phyloP scores from a whole-genome alignment of 1,140 invertebrate species.

The Elysia chlorotica region DNA sequence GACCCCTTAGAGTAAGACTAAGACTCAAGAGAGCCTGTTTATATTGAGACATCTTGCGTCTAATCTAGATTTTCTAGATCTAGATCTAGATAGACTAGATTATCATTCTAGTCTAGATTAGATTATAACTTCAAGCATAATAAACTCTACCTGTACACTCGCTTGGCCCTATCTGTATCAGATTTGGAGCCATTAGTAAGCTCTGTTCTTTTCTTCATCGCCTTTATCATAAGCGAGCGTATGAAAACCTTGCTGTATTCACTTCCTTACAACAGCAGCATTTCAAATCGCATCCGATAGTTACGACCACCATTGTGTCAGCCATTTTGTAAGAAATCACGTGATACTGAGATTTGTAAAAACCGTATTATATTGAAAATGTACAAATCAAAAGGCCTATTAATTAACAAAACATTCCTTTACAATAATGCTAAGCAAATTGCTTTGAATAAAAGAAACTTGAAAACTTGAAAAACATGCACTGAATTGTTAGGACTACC shows the following conservation, averaged over 20 bases:
- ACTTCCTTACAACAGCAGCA: neutral
- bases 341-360: too few species aligned
- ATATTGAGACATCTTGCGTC: too few species aligned
- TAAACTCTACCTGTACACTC: conserved; percentile 26
- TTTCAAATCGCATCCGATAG: neutral
- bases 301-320: conserved; percentile 7
- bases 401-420: neutral
- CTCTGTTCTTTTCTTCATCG: conserved; percentile 29
- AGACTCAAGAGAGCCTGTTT: too few species aligned
- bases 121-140: neutral
- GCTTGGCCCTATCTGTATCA: conserved; percentile 29
- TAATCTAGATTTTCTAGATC: too few species aligned
- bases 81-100: too few species aligned
- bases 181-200: conserved; percentile 27
- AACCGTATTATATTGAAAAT: too few species aligned
- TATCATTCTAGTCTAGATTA: neutral
- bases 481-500: too few species aligned
- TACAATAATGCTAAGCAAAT: neutral
- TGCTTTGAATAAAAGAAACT: neutral
- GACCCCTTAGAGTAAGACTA: too few species aligned
- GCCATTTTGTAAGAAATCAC: conserved; percentile 21
- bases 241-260: neutral
- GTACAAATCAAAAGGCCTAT: neutral
- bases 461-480: neutral
- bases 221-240: conserved; percentile 21